Conservation (phyloP, 2,113 vertebrate species). For the Hippocampus abdominalis region DNA sequence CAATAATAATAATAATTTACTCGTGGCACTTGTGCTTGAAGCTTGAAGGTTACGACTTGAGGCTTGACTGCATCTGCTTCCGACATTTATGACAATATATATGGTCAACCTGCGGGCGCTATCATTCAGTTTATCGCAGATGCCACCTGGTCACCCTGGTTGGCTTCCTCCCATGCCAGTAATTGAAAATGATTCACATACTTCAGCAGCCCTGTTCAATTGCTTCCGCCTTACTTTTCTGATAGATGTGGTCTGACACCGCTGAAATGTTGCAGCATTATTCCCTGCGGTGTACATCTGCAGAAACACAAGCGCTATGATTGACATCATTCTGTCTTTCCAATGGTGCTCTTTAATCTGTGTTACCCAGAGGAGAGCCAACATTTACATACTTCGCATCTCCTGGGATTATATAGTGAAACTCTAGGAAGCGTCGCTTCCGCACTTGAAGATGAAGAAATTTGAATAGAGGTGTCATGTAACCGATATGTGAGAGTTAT, state of each 20-base stretch:
- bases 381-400: not conserved
- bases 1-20: no score
- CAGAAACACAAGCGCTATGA: conserved; percentile 5
- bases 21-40: no score
- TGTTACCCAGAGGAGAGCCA: not conserved
- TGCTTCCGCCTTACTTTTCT: conserved; percentile 26
- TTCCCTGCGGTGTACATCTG: conserved; percentile 10
- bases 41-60: no score
- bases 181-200: conserved; percentile 64
- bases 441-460: conserved; percentile 4
- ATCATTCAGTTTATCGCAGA: conserved; percentile 51
- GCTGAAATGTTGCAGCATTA: conserved; percentile 2
- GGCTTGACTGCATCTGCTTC: not conserved
- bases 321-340: conserved; percentile 6
- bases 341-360: not conserved
- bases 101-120: not conserved
- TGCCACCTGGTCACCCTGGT: conserved; percentile 64
- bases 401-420: not conserved
- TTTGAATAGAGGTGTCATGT: not conserved
- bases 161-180: conserved; percentile 62
- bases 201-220: conserved; percentile 34
- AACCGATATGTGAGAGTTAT: not conserved
- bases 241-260: conserved; percentile 28
- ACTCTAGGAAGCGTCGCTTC: not conserved
- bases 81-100: not conserved